phyloP scores from a whole-genome alignment of 2,797 vertebrate genomes.

The Chiloscyllium punctatum region DNA sequence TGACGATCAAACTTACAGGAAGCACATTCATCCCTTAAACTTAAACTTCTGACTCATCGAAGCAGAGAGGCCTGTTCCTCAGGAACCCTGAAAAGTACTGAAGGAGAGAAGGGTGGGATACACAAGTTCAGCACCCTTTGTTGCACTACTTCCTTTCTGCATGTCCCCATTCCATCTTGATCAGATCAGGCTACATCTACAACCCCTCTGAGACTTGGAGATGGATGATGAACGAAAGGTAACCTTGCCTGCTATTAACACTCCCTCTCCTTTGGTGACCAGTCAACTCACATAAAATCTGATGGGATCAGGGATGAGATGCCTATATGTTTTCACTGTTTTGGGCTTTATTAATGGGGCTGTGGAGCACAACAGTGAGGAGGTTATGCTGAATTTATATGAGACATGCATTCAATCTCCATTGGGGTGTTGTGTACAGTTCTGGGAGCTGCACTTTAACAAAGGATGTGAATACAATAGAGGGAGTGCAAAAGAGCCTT shows the following conservation, averaged over 20 bases:
- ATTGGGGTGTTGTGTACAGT: no score
- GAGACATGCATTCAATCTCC: no score
- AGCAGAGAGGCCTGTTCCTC: neutral
- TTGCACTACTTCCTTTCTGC: neutral
- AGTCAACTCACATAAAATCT: neutral
- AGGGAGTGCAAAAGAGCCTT: no score
- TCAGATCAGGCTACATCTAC: neutral
- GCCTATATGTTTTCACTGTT: neutral
- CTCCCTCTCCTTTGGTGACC: neutral
- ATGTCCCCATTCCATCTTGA: neutral
- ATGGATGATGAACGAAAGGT: neutral
- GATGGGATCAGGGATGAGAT: neutral
- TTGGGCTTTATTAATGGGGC: no score
- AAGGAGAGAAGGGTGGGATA: neutral
- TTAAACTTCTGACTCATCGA: neutral
- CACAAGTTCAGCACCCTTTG: neutral
- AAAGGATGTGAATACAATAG: no score
- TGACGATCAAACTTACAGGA: neutral
- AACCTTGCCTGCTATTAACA: neutral
- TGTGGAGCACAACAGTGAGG: no score
- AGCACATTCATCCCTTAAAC: neutral
- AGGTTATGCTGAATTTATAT: no score
- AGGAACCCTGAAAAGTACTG: neutral
- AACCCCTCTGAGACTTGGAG: neutral
- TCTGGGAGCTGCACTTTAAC: no score